Conservation (phyloP, 2,797 vertebrate genomes). For the Cottoperca gobio region DNA sequence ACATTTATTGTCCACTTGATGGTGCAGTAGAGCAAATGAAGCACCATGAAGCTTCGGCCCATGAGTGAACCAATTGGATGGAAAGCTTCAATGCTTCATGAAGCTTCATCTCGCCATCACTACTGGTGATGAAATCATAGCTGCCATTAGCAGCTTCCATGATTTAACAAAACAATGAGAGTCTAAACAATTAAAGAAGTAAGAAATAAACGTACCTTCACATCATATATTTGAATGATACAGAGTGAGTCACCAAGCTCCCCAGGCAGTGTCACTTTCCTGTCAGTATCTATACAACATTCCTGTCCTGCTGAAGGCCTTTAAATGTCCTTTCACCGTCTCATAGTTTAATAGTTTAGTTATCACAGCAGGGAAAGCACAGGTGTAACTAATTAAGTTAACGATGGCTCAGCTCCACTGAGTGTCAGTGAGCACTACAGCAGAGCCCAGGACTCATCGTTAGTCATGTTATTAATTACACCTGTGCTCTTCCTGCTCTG, state of each 20-base stretch:
- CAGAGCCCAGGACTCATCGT: neutral
- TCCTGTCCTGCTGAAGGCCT: neutral
- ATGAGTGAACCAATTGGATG: no score
- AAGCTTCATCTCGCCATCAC: no score
- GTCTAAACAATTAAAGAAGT: no score
- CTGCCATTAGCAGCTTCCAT: neutral
- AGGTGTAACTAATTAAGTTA: neutral
- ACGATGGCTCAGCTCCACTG: neutral
- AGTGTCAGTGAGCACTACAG: neutral
- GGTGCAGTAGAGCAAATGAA: no score
- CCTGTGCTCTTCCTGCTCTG: no score
- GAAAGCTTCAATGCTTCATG: no score
- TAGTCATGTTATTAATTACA: neutral
- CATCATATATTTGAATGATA: accelerated
- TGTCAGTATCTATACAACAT: neutral
- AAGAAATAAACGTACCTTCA: no score
- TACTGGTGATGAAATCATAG: neutral
- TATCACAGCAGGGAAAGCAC: neutral
- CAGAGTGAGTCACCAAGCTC: neutral
- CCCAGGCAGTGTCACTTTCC: accelerated
- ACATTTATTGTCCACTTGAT: no score
- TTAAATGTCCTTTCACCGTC: neutral
- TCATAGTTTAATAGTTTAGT: neutral
- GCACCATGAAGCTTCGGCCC: no score
- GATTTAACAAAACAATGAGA: neutral